Conservation (phyloP, 2,888 invertebrate genomes). For the Caenorhabditis sp. region DNA sequence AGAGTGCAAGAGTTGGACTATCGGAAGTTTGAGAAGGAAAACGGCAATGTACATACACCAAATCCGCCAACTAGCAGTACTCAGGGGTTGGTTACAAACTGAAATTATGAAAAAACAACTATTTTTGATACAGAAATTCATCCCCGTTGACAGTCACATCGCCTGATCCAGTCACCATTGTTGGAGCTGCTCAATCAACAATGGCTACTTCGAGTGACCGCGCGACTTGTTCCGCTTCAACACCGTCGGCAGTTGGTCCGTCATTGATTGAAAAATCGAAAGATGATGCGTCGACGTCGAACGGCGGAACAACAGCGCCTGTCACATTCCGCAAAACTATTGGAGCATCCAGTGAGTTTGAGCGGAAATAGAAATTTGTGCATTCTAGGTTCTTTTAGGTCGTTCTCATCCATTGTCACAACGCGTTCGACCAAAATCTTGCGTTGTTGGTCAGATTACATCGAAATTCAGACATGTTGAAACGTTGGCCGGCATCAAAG, state of each 20-base stretch:
- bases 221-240: conserved; percentile 18
- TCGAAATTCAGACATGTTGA: conserved; percentile 67
- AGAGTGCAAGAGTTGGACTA: conserved; percentile 38
- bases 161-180: conserved; percentile 25
- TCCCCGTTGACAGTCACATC: conserved; percentile 16
- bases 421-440: conserved; percentile 56
- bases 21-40: conserved; percentile 26
- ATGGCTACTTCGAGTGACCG: neutral
- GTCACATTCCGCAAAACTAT: conserved; percentile 26
- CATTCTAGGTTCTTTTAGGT: conserved; percentile 5
- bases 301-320: neutral
- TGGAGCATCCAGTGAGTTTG: conserved; percentile 31
- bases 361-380: too few species aligned
- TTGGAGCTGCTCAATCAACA: conserved; percentile 2
- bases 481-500: conserved; percentile 46
- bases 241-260: conserved; percentile 22
- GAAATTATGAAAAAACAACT: neutral
- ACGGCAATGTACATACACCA: conserved; percentile 17
- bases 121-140: neutral
- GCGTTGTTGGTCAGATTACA: conserved; percentile 60
- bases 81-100: conserved; percentile 8
- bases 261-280: conserved; percentile 19
- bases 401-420: conserved; percentile 21
- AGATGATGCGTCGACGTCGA: conserved; percentile 3
- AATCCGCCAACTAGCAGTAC: conserved; percentile 28